phyloP scores from a whole-genome alignment of 2,888 invertebrate genomes.

The Trachelus iudaicus region DNA sequence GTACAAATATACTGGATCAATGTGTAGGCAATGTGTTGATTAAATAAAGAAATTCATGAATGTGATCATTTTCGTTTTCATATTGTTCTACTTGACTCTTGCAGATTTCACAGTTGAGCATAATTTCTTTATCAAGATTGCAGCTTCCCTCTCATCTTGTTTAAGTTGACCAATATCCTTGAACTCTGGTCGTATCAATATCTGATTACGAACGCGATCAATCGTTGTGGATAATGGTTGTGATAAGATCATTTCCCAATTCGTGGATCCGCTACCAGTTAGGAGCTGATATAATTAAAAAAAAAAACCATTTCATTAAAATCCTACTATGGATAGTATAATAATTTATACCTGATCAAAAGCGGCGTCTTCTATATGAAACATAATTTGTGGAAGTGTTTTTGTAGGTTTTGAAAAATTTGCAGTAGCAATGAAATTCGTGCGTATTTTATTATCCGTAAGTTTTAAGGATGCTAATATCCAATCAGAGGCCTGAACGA shows the following conservation, averaged over 20 bases:
- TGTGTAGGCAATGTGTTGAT: background rate
- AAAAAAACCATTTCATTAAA: background rate
- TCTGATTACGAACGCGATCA: constrained; percentile 67
- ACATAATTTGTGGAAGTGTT: constrained; percentile 80
- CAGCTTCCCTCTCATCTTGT: constrained; percentile 49
- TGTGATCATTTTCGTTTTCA: background rate
- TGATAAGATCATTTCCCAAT: constrained; percentile 67
- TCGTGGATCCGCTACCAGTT: constrained; percentile 65
- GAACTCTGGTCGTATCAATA: constrained; percentile 68
- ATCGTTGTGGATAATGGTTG: constrained; percentile 67
- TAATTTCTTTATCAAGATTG: constrained; percentile 49
- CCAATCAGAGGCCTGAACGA: constrained; percentile 77
- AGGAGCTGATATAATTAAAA: constrained; percentile 60
- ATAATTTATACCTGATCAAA: constrained; percentile 77
- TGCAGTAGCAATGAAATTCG: constrained; percentile 26
- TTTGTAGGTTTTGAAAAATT: constrained; percentile 34
- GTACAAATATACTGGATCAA: background rate
- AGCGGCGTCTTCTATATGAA: constrained; percentile 78
- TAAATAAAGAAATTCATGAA: background rate
- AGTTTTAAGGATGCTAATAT: constrained; percentile 68
- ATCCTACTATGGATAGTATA: background rate
- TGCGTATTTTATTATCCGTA: constrained; percentile 50
- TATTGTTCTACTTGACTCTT: constrained; percentile 25
- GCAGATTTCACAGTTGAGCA: constrained; percentile 40
- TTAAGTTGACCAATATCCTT: constrained; percentile 56